Evolutionary conservation across 2,797 vertebrate species (phyloP).

Genomic region (Podarcis lilfordi): DNA sequence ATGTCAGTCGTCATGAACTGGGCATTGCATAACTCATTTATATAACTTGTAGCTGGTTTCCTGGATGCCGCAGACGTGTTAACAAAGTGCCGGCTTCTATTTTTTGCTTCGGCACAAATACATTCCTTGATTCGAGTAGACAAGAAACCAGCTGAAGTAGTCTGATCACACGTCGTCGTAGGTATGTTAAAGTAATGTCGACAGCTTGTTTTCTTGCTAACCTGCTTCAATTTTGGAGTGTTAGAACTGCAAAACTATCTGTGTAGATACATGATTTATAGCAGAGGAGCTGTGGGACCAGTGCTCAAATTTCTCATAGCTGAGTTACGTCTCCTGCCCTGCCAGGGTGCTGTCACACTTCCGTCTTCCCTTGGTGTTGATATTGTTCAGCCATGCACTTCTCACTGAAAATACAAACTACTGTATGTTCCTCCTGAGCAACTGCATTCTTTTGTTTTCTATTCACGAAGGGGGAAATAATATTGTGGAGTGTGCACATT

Average conservation of each 20-base stretch:
- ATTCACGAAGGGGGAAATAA: too few species aligned
- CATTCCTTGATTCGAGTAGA: conserved; percentile 56
- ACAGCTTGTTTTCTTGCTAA: conserved; percentile 50
- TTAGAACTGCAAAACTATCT: conserved; percentile 57
- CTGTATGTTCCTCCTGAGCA: background rate
- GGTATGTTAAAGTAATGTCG: conserved; percentile 47
- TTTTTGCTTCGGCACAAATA: conserved; percentile 26
- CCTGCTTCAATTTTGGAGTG: conserved; percentile 56
- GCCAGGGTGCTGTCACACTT: background rate
- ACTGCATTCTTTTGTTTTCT: background rate
- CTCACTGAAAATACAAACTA: background rate
- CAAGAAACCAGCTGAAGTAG: conserved; percentile 24
- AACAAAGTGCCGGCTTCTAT: conserved; percentile 29
- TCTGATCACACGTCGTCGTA: conserved; percentile 44
- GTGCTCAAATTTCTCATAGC: background rate
- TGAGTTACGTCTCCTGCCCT: background rate
- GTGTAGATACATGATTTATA: conserved; percentile 43
- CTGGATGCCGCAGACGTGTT: conserved; percentile 16
- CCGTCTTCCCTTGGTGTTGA: background rate
- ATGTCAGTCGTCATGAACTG: background rate
- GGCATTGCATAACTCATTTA: conserved; percentile 20
- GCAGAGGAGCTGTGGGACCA: conserved; percentile 51
- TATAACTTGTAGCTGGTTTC: conserved; percentile 21
- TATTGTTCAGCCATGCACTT: background rate
- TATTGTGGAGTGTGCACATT: background rate